Percentiles rank a stretch among this genome's conserved stretches.
Evolutionary conservation across 2,797 vertebrate genomes (phyloP).

Genomic region (Iguana delicatissima): DNA sequence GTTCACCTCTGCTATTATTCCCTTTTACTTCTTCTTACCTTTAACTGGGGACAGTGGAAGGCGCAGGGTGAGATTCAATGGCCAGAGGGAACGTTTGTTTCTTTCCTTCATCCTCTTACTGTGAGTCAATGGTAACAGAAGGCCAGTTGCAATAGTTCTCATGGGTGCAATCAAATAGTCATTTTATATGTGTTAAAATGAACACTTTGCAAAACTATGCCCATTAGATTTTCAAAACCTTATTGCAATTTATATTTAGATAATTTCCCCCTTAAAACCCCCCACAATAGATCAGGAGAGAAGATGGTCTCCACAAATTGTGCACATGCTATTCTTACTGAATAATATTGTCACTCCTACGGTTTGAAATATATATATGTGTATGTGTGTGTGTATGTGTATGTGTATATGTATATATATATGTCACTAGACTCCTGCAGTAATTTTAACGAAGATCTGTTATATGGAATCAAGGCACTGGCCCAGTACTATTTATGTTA

Average conservation of each 20-base stretch:
- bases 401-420: neutral
- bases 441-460: neutral
- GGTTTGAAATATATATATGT: too few species aligned
- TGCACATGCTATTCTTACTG: neutral
- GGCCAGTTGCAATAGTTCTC: too few species aligned
- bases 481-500: neutral
- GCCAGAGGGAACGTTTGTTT: too few species aligned
- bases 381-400: too few species aligned
- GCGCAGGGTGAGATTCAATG: too few species aligned
- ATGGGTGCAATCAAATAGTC: too few species aligned
- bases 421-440: neutral
- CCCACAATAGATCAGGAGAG: neutral
- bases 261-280: neutral
- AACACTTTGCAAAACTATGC: neutral
- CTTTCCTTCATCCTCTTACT: too few species aligned
- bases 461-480: neutral
- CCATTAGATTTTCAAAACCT: neutral
- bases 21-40: too few species aligned
- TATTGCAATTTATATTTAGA: neutral
- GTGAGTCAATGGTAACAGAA: too few species aligned
- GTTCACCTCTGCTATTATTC: too few species aligned
- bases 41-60: too few species aligned
- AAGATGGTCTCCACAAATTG: neutral
- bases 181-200: neutral
- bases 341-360: neutral